Evolutionary conservation across 2,888 invertebrate species (phyloP), one percentile per base, ranked within the genome.

Genomic region (Pimpla rufipes): DNA sequence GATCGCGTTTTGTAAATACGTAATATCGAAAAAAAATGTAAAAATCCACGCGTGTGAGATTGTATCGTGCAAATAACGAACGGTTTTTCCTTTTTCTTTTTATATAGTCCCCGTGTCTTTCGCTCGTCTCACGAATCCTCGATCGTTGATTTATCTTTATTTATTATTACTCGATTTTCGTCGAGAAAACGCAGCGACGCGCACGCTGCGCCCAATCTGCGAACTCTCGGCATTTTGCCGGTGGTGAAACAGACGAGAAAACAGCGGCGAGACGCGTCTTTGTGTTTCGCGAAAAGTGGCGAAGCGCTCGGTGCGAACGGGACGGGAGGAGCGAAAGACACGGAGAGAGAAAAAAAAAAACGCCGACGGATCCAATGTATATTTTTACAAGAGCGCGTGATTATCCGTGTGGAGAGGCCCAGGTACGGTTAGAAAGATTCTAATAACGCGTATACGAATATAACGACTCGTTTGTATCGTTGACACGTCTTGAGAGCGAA

Each of bases 1-100:
- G 85, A 88, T 88, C 88, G 87, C 87, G 87, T 86, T 88, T 84
- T 86, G 87, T 87, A 85, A 86, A 85, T 62, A 85, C 82, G 73
- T 80, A 73, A 73, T 83, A 85, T 79, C 59, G 84, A 86, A 81
- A 81, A n/a, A 35, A 81, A 57, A 78, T 55, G 40, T 40, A 42
- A 64, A 64, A 64, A 67, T 75, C 73, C 57, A 77, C 62, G 37
- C 70, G 68, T 82, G 64, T 23, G 78, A 81, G 71, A 79, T 83
- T 77, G 35, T 55, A 73, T 67, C 76, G 67, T 52, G 79, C 67
- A 66, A 79, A 76, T 79, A 83, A 79, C 66, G 37, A 62, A 66
- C 37, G 64, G 42, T 76, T 76, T 66, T 77, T 40, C 42, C 40
- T 73, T 75, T 74, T 55, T 67, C 45, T 66, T 40, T 71, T 42